Conservation (phyloP, 2,888 invertebrate species). For the Cenopis cana region DNA sequence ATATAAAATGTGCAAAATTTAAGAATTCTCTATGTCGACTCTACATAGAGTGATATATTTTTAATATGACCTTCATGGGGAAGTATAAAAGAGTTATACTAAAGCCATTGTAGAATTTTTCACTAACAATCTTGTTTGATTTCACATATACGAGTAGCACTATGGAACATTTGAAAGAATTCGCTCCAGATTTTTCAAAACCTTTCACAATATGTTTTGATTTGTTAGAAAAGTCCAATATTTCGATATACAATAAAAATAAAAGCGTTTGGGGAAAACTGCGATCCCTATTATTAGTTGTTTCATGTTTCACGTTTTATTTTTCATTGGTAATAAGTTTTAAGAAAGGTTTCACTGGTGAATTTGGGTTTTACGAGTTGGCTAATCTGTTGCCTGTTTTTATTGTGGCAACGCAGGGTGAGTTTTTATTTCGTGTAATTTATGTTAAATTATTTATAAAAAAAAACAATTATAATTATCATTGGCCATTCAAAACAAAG, state of each 20-base stretch:
- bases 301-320: slow-evolving; percentile 45
- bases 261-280: slow-evolving; percentile 43
- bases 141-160: too few species aligned
- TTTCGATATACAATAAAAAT: slow-evolving; percentile 48
- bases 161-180: slow-evolving; percentile 43
- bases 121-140: not conserved
- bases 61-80: slow-evolving; percentile 16
- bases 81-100: slow-evolving; percentile 24
- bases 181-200: slow-evolving; percentile 50
- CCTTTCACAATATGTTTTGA: slow-evolving; percentile 49
- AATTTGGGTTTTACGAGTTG: slow-evolving; percentile 50
- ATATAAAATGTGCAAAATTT: not conserved
- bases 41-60: slow-evolving; percentile 11
- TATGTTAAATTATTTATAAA: too few species aligned
- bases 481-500: too few species aligned
- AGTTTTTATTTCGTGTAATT: too few species aligned
- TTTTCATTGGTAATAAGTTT: slow-evolving; percentile 48
- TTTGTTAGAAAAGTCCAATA: slow-evolving; percentile 48
- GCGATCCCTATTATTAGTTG: slow-evolving; percentile 46
- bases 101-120: not conserved
- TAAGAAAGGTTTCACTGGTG: slow-evolving; percentile 46
- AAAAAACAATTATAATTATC: too few species aligned
- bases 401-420: slow-evolving; percentile 54
- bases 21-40: too few species aligned
- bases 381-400: slow-evolving; percentile 52